Evolutionary conservation across 2,888 invertebrate genomes (phyloP).

Genomic region (Balanococcus diminutus): DNA sequence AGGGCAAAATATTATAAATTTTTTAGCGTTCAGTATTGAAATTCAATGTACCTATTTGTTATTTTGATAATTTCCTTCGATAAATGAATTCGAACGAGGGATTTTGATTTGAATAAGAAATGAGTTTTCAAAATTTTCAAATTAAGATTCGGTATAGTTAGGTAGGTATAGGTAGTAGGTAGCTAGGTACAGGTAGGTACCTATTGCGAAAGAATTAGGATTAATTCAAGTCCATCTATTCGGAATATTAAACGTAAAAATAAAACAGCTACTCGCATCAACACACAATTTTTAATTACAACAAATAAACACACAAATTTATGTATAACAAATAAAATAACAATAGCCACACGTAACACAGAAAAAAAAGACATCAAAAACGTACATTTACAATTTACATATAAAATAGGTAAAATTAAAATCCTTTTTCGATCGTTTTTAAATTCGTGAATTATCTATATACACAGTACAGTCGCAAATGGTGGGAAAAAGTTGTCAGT

Average conservation of each 20-base stretch:
- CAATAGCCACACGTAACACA: conserved; percentile 43
- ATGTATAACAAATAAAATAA: conserved; percentile 39
- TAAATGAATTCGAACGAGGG: not conserved
- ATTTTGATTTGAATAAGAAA: not conserved
- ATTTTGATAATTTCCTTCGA: not conserved
- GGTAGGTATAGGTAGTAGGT: no score
- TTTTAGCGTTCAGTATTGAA: not conserved
- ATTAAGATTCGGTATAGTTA: no score
- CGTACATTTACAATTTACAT: conserved; percentile 14
- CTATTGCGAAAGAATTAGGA: no score
- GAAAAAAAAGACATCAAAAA: conserved; percentile 37
- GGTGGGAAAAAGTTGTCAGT: not conserved
- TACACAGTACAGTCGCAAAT: not conserved
- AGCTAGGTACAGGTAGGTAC: no score
- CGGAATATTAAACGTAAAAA: not conserved
- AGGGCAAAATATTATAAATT: not conserved
- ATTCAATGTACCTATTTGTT: not conserved
- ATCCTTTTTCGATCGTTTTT: not conserved
- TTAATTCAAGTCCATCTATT: not conserved
- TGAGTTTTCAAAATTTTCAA: not conserved
- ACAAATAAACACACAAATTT: conserved; percentile 44
- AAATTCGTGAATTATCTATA: not conserved
- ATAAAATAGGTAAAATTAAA: conserved; percentile 14
- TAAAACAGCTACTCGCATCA: not conserved
- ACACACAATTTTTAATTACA: conserved; percentile 42